phyloP scores from a whole-genome alignment of 37 sponge, comb jelly and placozoan species.

The Chondrilla cf. caribensis region DNA sequence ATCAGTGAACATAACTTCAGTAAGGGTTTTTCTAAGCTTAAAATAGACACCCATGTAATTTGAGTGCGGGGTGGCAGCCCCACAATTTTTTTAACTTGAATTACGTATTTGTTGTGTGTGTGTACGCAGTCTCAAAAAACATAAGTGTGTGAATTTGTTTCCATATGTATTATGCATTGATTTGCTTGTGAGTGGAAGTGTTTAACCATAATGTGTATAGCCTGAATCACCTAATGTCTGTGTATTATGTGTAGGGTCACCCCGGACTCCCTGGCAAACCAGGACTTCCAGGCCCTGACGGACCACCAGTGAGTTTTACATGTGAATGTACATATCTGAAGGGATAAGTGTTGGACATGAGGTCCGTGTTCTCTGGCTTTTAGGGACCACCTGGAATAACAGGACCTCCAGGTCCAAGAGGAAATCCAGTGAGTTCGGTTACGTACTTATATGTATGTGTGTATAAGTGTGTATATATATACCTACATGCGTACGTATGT shows the following conservation, averaged over 20 bases:
- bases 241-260: not conserved
- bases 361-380: not conserved
- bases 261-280: conserved; percentile 4
- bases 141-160: too few species aligned
- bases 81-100: too few species aligned
- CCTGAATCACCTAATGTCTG: too few species aligned
- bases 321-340: not conserved
- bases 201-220: too few species aligned
- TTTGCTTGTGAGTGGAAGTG: too few species aligned
- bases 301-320: conserved; percentile 12
- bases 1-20: too few species aligned
- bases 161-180: too few species aligned
- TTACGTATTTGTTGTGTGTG: too few species aligned
- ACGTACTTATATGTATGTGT: not conserved
- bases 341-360: not conserved
- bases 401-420: not conserved
- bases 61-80: too few species aligned
- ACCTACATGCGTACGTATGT: not conserved
- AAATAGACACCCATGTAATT: too few species aligned
- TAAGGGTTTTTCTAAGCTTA: too few species aligned
- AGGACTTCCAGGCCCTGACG: not conserved
- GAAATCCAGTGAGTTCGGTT: not conserved
- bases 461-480: not conserved
- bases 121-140: too few species aligned
- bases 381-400: not conserved